Evolutionary conservation across 37 sponge, comb jelly and placozoan species (phyloP).

Genomic region (Diacarnus erythraeanus): DNA sequence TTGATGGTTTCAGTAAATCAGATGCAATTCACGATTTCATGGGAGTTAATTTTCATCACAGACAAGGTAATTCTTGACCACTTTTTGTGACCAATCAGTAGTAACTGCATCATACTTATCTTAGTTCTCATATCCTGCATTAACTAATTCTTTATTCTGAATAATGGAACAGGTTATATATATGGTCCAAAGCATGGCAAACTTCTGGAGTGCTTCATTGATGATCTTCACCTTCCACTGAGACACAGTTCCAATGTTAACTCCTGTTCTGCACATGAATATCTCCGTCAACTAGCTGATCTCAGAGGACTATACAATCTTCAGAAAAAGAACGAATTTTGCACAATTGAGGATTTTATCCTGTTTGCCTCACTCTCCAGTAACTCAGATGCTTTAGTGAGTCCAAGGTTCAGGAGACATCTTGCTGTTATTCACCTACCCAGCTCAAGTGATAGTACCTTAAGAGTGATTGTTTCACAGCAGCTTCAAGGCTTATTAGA

Average conservation of each 20-base stretch:
- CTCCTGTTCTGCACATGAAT: conserved; percentile 40
- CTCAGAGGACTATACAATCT: conserved; percentile 70
- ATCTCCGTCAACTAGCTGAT: conserved; percentile 81
- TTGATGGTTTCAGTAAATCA: conserved; percentile 43
- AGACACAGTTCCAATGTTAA: background rate
- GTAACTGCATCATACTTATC: too few relatives aligned
- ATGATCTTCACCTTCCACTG: conserved; percentile 82
- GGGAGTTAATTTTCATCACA: conserved; percentile 72
- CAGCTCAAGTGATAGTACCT: background rate
- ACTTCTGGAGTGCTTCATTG: conserved; percentile 68
- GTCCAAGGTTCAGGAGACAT: conserved; percentile 53
- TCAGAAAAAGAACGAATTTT: conserved; percentile 65
- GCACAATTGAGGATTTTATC: conserved; percentile 71
- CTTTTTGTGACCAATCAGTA: too few relatives aligned
- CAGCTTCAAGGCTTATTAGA: conserved; percentile 8
- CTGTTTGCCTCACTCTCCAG: conserved; percentile 50
- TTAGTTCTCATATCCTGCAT: too few relatives aligned
- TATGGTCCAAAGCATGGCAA: conserved; percentile 79
- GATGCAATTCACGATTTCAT: conserved; percentile 62
- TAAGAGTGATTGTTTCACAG: conserved; percentile 3
- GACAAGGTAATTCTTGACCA: conserved; percentile 78
- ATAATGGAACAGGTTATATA: conserved; percentile 64
- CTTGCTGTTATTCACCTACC: conserved; percentile 61
- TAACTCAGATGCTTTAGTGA: background rate
- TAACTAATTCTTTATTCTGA: too few relatives aligned